A percentile compares a stretch with the other conserved stretches of the same genome.
These are phyloP conservation scores for Leptinotarsa haldemani DNA, from an alignment of 2,888 invertebrate species.

Conservation along the genomic window DNA sequence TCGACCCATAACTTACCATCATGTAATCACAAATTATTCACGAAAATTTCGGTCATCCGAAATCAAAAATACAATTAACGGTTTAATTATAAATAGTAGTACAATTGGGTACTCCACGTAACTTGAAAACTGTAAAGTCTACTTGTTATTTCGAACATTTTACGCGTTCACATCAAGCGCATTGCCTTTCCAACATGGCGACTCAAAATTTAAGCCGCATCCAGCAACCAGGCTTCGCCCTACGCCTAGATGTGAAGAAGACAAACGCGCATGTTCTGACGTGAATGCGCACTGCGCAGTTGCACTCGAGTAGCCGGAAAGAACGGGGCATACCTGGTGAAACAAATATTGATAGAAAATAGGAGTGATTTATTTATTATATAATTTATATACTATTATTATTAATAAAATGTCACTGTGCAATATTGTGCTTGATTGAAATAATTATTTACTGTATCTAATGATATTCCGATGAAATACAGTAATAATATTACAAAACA, in stretches of 20 bases:
- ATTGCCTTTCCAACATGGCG: constrained; percentile 69
- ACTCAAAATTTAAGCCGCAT: constrained; percentile 51
- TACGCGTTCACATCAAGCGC: constrained; percentile 64
- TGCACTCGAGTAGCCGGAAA: not conserved
- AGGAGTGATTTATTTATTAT: not conserved
- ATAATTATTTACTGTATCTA: too few species aligned
- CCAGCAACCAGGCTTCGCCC: constrained; percentile 18
- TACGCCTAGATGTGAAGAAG: constrained; percentile 14
- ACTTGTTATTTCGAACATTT: constrained; percentile 68
- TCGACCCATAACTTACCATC: constrained; percentile 71
- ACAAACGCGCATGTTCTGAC: constrained; percentile 30
- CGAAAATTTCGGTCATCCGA: constrained; percentile 71
- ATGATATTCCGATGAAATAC: too few species aligned
- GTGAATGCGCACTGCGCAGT: constrained; percentile 6
- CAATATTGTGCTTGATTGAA: too few species aligned
- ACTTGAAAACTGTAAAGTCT: constrained; percentile 67
- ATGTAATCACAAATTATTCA: constrained; percentile 75
- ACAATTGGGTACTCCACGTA: constrained; percentile 70
- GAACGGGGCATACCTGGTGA: not conserved
- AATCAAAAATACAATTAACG: constrained; percentile 65
- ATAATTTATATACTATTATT: too few species aligned
- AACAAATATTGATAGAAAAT: not conserved
- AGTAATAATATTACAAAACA: too few species aligned
- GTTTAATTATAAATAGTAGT: constrained; percentile 64
- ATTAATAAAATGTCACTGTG: not conserved